Evolutionary conservation across 2,888 invertebrate species (phyloP), one percentile per base, ranked within the genome.

Genomic region (Eustalomyia histrio): DNA sequence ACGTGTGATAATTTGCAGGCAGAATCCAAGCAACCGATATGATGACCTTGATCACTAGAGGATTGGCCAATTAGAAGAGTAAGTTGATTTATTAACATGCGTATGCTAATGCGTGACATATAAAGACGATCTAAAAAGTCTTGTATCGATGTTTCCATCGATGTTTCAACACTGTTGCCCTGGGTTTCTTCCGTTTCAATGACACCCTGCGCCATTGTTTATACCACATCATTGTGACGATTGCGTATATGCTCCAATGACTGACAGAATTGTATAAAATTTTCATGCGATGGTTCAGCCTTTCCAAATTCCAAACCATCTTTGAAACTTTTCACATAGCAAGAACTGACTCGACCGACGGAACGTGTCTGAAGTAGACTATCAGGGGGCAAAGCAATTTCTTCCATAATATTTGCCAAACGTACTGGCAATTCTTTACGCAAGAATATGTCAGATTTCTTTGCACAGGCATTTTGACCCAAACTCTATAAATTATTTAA

Each of bases 41-140:
- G 98, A 61, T 95, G 93, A 86, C 92, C 89, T n/a, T 92, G 86
- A 63, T 92, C 90, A 57, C 87, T 86, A 14, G 88, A 86, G 78
- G 82, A 86, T 81, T 93, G 92, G 16, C 97, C 96, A 91, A 97
- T 97, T 2, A 97, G 92, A 8, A 97, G 91, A 1, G 97, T 97
- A 91, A 99, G 99, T 89, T 99, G 99, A 90, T 99, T 99, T 85
- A 99, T 99, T 61, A 99, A 93, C 99, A 99, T 99, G 87, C 99
- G 92, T 84, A 99, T 99, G 60, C 98, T 97, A 88, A 99, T 99
- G 67, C 99, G 93, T 82, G 98, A 99, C 97, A 99, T 98, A 91
- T 99, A 99, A 92, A 99, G 98, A 76, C 99, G 93, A 91, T 99
- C 99, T 83, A 99, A 92, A 92, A 99, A 99, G 92, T 99, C 99